phyloP scores from a whole-genome alignment of 1,140 invertebrate genomes.

The Anastrepha obliqua region DNA sequence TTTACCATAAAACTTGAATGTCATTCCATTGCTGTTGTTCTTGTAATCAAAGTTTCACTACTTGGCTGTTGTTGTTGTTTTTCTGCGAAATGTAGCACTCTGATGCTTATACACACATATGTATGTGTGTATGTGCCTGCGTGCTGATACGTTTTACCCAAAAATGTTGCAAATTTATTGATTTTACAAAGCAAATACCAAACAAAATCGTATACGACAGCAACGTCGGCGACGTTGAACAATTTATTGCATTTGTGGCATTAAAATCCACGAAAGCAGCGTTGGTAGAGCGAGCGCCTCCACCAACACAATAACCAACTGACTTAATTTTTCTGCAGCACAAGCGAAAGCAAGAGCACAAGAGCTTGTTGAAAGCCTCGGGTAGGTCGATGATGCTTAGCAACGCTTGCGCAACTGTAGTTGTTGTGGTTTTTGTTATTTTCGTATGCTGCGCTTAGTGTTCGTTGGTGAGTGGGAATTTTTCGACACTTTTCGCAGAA shows the following conservation, averaged over 20 bases:
- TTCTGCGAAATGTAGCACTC: background rate
- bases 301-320: slow-evolving; percentile 45
- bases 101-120: background rate
- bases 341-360: background rate
- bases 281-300: background rate
- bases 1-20: slow-evolving; percentile 23
- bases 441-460: background rate
- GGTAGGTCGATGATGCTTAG: background rate
- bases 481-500: slow-evolving; percentile 37
- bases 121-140: background rate
- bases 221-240: background rate
- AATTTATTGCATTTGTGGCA: slow-evolving; percentile 45
- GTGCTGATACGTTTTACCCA: background rate
- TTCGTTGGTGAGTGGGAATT: background rate
- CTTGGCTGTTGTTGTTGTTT: slow-evolving; percentile 3
- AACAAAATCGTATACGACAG: background rate
- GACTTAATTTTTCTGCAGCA: slow-evolving; percentile 22
- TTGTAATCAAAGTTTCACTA: background rate
- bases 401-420: background rate
- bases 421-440: background rate
- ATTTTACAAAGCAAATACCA: slow-evolving; percentile 10
- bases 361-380: background rate
- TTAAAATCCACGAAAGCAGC: background rate
- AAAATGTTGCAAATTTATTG: slow-evolving; percentile 41
- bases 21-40: background rate